Base-by-base conservation (phyloP, 1,140 invertebrate genomes). In the Zaprionus taronus region DNA sequence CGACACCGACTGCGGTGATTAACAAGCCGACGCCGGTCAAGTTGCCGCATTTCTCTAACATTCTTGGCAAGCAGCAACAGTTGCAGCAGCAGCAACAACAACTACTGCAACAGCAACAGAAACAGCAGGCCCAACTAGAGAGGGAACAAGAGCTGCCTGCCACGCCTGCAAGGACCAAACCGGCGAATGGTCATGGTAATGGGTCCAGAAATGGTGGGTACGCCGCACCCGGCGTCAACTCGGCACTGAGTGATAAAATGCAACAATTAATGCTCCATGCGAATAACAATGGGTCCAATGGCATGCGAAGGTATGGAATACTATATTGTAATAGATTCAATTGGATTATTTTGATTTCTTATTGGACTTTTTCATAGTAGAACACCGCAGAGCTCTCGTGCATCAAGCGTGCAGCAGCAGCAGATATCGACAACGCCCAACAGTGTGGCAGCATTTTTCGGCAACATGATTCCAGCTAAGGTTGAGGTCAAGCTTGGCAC, bases 21-120 rank as follows among this genome's bases (percentile, higher is more conserved):
- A 92, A 92, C 53, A 93, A 92, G 53, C 92, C 92, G 17, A 92
- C 87, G 28, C 87, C 91, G 2, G 91, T 93, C 0, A 93, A 92
- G 71, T 72, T 87, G 64, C 92, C 92, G 15, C 80, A 92, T 57
- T 93, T 92, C 49, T 78, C 83, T 4, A 92, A 89, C 55, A 87
- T 84, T 20, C 60, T 89, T 9, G 85, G 85, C 26, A 85, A 79
- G 65, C 78, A 89, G 51, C 84, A 87, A 56, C 83, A 90, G 38
- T 66, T 82, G 14, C 84, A 72, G 49, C 64, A 68, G 1, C 82
- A 85, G 14, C 83, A 80, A 9, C 79, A 86, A 53, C 81, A 72
- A 34, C 68, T 73, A 57, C 75, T 76, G 31, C 80, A 68, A 9
- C 63, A 57, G 15, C 78, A 62, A 47, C 51, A 73, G 9, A 58